Conservation (phyloP, 1,140 invertebrate species). For the Atta texana region DNA sequence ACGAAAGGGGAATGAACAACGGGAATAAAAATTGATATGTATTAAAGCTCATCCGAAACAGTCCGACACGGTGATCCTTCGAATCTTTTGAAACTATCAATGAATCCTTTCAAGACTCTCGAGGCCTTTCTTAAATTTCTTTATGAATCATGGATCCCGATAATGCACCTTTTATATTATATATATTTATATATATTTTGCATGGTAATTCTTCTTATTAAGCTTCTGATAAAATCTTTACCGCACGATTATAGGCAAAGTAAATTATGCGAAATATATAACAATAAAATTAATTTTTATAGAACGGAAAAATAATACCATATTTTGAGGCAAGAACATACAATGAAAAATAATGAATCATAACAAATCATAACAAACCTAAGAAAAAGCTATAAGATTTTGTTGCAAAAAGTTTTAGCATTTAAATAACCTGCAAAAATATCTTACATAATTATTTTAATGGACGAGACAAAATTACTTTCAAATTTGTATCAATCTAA, state of each 20-base stretch:
- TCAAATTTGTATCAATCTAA: no score
- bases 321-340: no score
- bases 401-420: no score
- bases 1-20: constrained; percentile 22
- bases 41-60: constrained; percentile 56
- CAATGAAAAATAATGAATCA: no score
- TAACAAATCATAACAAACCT: no score
- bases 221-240: neutral
- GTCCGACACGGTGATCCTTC: constrained; percentile 27
- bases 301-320: no score
- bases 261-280: neutral
- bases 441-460: no score
- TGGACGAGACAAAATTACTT: no score
- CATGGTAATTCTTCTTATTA: neutral
- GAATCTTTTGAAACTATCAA: constrained; percentile 20
- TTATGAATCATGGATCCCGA: neutral
- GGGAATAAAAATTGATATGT: constrained; percentile 65
- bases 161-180: neutral
- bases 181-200: neutral
- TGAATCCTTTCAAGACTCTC: constrained; percentile 25
- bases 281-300: neutral
- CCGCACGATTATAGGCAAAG: neutral
- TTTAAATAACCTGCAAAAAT: no score
- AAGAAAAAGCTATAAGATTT: no score
- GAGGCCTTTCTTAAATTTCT: neutral